Evolutionary conservation across 2,888 invertebrate genomes (phyloP), one percentile per base, ranked within the genome.

Genomic region (Ephialtes manifestator): DNA sequence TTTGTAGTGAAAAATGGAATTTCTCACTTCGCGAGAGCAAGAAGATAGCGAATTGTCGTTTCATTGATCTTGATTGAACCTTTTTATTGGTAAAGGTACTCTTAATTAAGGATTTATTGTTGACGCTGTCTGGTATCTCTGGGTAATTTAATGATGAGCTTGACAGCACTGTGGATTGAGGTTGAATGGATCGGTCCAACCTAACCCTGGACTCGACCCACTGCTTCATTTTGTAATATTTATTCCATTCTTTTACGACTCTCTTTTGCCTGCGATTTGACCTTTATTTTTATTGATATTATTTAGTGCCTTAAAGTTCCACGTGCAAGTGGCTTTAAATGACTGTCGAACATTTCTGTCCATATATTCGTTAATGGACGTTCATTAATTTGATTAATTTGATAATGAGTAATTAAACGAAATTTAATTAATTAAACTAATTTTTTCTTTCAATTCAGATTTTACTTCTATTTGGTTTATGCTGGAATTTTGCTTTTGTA

Each of bases 191-290:
- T 70, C 65, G 71, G 63, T 65, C 83, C 79, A 70, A 79, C 83
- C 75, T 75, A 63, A 79, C 75, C 79, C 79, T 67, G 68, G 67
- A 46, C 78, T 79, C 78, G 83, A 75, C 79, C 83, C 78, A 79
- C 83, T 79, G 18, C 55, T 72, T 68, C 24, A 63, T 63, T 75
- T 79, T n/a, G 10, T 35, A 11, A 18, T 28, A 46, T 67, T 43
- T 55, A 28, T 65, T 51, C 39, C n/a, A 28, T 67, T 58, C 18
- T 51, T 65, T 76, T 76, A 31, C 43, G n/a, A 35, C 10, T 35
- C 48, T 78, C 10, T 18, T 13, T 53, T 74, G 46, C 68, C 5
- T 65, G 28, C 15, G 13, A 55, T 43, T 51, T 53, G 31, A 53
- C n/a, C 72, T 67, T 55, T 43, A 5, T 5, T 0, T 43, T 28